phyloP scores from a whole-genome alignment of 2,888 invertebrate genomes.

The Chymomyza amoena region DNA sequence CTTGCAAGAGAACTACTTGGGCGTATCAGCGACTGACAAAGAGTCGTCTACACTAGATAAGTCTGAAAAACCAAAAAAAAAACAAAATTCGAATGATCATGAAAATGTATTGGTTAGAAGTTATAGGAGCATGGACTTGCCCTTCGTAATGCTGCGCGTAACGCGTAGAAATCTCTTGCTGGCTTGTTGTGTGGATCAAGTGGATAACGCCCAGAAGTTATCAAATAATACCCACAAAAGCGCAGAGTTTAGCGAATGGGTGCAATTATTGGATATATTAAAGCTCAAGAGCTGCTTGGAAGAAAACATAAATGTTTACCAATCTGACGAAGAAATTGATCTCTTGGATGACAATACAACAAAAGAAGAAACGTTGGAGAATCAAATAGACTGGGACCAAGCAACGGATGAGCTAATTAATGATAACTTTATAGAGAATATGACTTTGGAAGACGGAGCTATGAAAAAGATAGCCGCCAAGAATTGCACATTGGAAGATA shows the following conservation, averaged over 20 bases:
- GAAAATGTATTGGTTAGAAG: neutral
- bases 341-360: neutral
- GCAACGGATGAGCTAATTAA: neutral
- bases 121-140: conserved; percentile 24
- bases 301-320: neutral
- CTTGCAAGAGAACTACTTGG: neutral
- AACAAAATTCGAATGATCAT: neutral
- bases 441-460: neutral
- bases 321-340: neutral
- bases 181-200: conserved; percentile 21
- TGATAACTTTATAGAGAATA: too few species aligned
- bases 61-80: neutral
- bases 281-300: conserved; percentile 23
- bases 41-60: neutral
- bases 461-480: neutral
- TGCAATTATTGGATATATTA: conserved; percentile 25
- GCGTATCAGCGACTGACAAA: neutral
- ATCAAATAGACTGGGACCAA: neutral
- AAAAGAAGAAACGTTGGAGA: too few species aligned
- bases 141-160: conserved; percentile 33
- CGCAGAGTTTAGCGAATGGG: conserved; percentile 21
- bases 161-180: conserved; percentile 42
- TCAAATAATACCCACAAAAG: neutral
- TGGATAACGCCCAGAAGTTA: neutral
- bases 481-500: neutral